Evolutionary conservation across 2,888 invertebrate species (phyloP), one percentile per base, ranked within the genome.

Genomic region (Drosophila percnosoma): DNA sequence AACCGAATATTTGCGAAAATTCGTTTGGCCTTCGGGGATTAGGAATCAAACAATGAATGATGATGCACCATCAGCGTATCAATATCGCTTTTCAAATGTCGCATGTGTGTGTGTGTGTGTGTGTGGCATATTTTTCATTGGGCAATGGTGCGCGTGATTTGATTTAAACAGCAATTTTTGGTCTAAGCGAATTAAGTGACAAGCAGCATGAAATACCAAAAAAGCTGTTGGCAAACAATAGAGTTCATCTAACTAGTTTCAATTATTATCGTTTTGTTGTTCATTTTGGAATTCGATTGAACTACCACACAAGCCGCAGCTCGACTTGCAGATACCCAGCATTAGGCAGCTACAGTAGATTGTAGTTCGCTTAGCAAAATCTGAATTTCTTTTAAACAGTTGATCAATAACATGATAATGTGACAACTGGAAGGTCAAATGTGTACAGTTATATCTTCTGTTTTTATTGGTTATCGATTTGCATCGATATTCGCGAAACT

Each of bases 61-160:
- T 64, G 51, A 48, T 54, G 59, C 11, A 48, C 49, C 62, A 65
- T 24, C 24, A 62, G 45, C 31, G 61, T 59, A 70, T 75, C 71
- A 70, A 80, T 62, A 72, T 83, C 57, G 66, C 77, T 82, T 68
- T 79, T 29, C 38, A 55, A 21, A 38, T 53, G 24, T 54, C 21
- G 60, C 42, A 4, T 45, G 15, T 45, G 10, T 60, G 3, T 48
- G 52, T 27, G 49, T 53, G 24, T 59, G n/a, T 45, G 45, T 45
- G 24, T 45, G 24, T 15, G 24, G 24, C 24, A 45, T 27, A 45
- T 31, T 38, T 52, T 57, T 33, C 40, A 21, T 53, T 55, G 68
- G 55, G 45, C 75, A 77, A 73, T 60, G 64, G 68, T 61, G 80
- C 76, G 69, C 75, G 71, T 65, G 67, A 68, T 65, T 40, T 45